phyloP scores from a whole-genome alignment of 2,797 vertebrate species.

The Lepilemur septentrionalis region DNA sequence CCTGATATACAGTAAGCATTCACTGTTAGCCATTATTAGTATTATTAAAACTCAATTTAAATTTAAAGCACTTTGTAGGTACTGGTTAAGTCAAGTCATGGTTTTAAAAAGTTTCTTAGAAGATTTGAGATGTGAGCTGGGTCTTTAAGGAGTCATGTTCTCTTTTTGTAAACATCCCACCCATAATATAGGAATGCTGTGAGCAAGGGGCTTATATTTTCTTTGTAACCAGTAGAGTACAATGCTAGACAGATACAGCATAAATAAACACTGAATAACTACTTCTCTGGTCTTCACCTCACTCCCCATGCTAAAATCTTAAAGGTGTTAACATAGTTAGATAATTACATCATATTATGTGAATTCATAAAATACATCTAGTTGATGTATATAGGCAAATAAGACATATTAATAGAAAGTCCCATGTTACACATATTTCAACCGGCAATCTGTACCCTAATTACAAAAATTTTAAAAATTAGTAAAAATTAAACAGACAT shows the following conservation, averaged over 20 bases:
- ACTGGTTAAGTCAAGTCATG: background rate
- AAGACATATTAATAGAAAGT: background rate
- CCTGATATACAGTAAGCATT: background rate
- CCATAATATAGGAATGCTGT: background rate
- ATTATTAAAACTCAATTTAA: slow-evolving; percentile 8
- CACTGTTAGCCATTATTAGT: background rate
- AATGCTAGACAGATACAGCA: background rate
- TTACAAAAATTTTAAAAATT: background rate
- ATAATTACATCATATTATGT: background rate
- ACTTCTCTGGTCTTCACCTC: background rate
- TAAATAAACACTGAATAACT: background rate
- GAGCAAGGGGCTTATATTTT: background rate
- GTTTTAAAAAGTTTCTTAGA: background rate
- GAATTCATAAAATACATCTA: background rate
- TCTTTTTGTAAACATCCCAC: background rate
- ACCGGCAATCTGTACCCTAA: background rate
- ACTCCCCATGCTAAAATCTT: background rate
- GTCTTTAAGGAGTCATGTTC: background rate
- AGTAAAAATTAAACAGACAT: background rate
- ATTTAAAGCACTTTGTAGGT: background rate
- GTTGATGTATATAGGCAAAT: background rate
- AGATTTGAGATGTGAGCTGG: background rate
- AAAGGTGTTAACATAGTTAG: background rate
- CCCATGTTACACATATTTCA: background rate
- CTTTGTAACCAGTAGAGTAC: background rate